Evolutionary conservation across 1,140 invertebrate genomes (phyloP), one percentile per base, ranked within the genome.

Genomic region (Microplitis mediator): DNA sequence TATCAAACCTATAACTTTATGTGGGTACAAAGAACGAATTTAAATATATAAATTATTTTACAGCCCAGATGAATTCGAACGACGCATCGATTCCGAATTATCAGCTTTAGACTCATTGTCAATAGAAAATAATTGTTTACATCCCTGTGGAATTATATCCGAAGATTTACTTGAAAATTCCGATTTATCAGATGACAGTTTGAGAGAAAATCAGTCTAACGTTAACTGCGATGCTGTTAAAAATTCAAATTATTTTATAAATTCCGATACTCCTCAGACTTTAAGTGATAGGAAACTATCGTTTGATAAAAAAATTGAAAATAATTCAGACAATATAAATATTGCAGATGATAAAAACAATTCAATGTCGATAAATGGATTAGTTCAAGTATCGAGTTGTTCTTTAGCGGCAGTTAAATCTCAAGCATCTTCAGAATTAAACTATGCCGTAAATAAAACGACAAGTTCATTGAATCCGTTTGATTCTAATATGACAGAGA

Each of bases 41-140:
- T 54, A 35, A 72, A 72, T 9, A 45, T 35, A 45, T 45, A 11
- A 45, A 45, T 35, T 69, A 63, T 70, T 67, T 79, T 85, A 71
- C 73, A 89, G 87, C 66, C 81, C 88, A 35, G 88, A 90, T 74
- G 90, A 91, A 72, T 90, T 88, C 52, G 86, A 87, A 34, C 80
- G 81, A 73, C 89, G 90, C 67, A 92, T 93, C 39, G 91, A 91
- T 45, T 90, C 88, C 3, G 90, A 92, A 75, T 79, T 93, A 34
- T 90, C 91, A 31, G 90, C 90, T 5, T 74, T 93, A 54, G 92
- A 93, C 79, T 88, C 89, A 35, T 62, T 88, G 9, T 78, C 84
- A 0, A 79, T 83, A 1, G 86, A 87, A 3, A 82, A 75, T 6
- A 77, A 73, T 71, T 68, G 74, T 52, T 67, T 82, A 13, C 81